Evolutionary conservation across 2,888 invertebrate genomes (phyloP).

Genomic region (Limnephilus marmoratus): DNA sequence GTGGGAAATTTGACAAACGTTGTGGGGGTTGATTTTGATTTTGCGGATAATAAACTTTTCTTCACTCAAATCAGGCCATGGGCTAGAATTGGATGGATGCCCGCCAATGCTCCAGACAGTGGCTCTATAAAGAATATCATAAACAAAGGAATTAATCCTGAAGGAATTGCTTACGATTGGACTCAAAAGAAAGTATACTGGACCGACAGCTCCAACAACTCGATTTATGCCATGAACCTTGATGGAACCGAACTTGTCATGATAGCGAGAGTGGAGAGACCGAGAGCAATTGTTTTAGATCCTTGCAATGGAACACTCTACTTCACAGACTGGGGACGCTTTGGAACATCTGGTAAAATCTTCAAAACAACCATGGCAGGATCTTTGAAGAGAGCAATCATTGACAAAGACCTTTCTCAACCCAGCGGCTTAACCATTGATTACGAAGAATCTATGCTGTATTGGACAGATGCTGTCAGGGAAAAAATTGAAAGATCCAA

Average conservation of each 20-base stretch:
- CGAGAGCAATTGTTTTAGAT: slow-evolving; percentile 96
- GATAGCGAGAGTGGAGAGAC: slow-evolving; percentile 95
- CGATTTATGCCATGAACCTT: slow-evolving; percentile 95
- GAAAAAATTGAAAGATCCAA: slow-evolving; percentile 96
- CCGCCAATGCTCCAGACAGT: slow-evolving; percentile 82
- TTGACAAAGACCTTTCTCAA: slow-evolving; percentile 93
- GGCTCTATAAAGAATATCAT: slow-evolving; percentile 83
- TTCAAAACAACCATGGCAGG: slow-evolving; percentile 98
- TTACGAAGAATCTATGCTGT: slow-evolving; percentile 93
- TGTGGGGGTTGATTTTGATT: slow-evolving; percentile 97
- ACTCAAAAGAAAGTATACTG: slow-evolving; percentile 98
- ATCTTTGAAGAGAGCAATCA: slow-evolving; percentile 90
- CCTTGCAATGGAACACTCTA: slow-evolving; percentile 97
- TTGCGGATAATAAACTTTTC: slow-evolving; percentile 89
- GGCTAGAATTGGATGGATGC: slow-evolving; percentile 91
- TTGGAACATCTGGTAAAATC: slow-evolving; percentile 95
- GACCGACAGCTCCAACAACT: slow-evolving; percentile 97
- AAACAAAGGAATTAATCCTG: slow-evolving; percentile 90
- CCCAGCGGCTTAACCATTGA: slow-evolving; percentile 97
- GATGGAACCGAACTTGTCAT: slow-evolving; percentile 92
- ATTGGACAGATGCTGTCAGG: slow-evolving; percentile 98
- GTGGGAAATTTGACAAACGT: slow-evolving; percentile 93
- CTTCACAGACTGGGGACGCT: slow-evolving; percentile 97
- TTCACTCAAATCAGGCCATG: slow-evolving; percentile 96
- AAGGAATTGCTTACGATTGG: slow-evolving; percentile 98